phyloP scores from a whole-genome alignment of 1,140 invertebrate genomes.

The Temnothorax longispinosus region DNA sequence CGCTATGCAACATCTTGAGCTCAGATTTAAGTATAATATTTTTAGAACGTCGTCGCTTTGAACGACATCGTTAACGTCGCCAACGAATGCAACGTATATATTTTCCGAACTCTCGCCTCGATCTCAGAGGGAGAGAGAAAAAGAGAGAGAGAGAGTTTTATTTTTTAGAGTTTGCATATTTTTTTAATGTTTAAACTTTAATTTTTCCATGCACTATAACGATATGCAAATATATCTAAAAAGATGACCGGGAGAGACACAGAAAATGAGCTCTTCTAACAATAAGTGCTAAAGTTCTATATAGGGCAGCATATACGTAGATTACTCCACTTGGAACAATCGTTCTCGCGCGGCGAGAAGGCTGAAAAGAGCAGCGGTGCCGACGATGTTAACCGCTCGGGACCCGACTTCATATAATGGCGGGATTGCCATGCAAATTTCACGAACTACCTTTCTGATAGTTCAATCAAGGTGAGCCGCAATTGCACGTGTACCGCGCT shows the following conservation, averaged over 20 bases:
- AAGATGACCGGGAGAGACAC: no score
- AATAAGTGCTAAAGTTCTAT: background rate
- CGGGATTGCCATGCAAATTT: conserved; percentile 54
- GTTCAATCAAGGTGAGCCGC: conserved; percentile 33
- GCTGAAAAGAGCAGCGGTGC: conserved; percentile 3
- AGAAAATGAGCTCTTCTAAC: background rate
- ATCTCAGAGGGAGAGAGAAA: background rate
- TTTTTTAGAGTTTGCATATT: background rate
- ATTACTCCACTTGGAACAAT: background rate
- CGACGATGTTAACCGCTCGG: background rate
- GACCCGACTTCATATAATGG: conserved; percentile 15
- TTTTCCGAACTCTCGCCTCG: conserved; percentile 56
- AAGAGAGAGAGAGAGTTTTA: conserved; percentile 8
- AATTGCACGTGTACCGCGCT: conserved; percentile 25
- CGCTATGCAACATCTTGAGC: background rate
- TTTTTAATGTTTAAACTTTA: background rate
- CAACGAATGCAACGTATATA: conserved; percentile 54
- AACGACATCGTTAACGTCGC: conserved; percentile 37
- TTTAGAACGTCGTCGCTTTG: conserved; percentile 28
- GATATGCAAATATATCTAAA: background rate
- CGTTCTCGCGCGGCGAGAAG: background rate
- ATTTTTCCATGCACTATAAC: background rate
- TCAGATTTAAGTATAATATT: conserved; percentile 27
- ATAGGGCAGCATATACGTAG: background rate
- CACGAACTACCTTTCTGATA: conserved; percentile 46